Conservation (phyloP, 37 sponge, comb jelly and placozoan genomes). For the Halichondria panicea region DNA sequence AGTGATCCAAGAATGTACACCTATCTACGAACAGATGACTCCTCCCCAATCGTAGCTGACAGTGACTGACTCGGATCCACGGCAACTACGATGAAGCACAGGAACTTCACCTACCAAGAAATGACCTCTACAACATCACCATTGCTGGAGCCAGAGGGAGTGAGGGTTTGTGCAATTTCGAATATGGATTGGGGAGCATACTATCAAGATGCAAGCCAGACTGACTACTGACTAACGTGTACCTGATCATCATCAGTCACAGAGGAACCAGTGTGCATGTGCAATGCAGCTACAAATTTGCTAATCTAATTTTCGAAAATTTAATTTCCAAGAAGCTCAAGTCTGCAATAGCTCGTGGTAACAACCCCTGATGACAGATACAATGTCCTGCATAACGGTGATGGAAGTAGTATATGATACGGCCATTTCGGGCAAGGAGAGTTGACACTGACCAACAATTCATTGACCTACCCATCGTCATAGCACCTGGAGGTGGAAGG, state of each 20-base stretch:
- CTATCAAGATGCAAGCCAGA: background rate
- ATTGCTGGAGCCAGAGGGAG: slow-evolving; percentile 67
- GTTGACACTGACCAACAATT: background rate
- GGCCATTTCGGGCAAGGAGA: background rate
- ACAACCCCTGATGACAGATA: background rate
- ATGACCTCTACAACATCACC: slow-evolving; percentile 49
- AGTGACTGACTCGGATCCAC: background rate
- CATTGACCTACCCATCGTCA: background rate
- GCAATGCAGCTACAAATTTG: background rate
- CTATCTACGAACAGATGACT: slow-evolving; percentile 7
- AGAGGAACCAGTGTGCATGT: slow-evolving; percentile 8
- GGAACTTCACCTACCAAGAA: slow-evolving; percentile 34
- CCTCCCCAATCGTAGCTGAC: slow-evolving; percentile 12
- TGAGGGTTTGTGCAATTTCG: slow-evolving; percentile 40
- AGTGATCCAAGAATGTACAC: slow-evolving; percentile 4
- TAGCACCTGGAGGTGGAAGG: background rate
- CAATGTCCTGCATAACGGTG: background rate
- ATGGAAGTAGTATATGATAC: background rate
- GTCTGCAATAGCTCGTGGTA: background rate
- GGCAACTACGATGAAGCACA: slow-evolving; percentile 37
- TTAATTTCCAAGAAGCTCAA: background rate
- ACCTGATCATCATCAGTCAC: slow-evolving; percentile 49
- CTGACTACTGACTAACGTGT: slow-evolving; percentile 5
- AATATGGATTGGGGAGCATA: slow-evolving; percentile 20
- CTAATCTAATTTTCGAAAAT: background rate